phyloP scores from a whole-genome alignment of 2,888 invertebrate genomes.

The Tipula unca region DNA sequence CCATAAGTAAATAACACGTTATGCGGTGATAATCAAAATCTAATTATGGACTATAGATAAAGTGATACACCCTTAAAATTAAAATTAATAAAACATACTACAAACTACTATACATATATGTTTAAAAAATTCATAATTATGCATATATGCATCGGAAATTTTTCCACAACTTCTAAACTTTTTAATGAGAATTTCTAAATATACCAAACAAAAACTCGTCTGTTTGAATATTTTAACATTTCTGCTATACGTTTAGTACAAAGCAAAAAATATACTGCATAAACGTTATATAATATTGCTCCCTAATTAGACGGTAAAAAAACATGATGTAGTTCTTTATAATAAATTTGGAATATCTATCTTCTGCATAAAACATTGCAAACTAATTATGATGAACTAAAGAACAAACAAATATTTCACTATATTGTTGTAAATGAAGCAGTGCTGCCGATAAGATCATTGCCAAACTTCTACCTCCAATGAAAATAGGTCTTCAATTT shows the following conservation, averaged over 20 bases:
- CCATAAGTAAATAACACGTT: too few species aligned
- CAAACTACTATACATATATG: slow-evolving; percentile 14
- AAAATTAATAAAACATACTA: too few species aligned
- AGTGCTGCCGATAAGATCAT: too few species aligned
- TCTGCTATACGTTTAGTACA: background rate
- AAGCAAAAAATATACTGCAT: background rate
- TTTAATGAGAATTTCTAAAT: background rate
- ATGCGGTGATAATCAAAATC: too few species aligned
- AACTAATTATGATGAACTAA: background rate
- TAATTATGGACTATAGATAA: too few species aligned
- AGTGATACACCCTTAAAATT: too few species aligned
- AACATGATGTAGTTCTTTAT: background rate
- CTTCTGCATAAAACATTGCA: background rate
- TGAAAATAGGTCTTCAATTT: too few species aligned
- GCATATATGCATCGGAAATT: background rate
- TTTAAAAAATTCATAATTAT: background rate
- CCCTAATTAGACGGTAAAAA: background rate
- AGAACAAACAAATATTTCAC: background rate
- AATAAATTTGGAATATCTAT: background rate
- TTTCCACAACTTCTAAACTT: background rate
- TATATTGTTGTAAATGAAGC: background rate
- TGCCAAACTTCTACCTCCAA: too few species aligned
- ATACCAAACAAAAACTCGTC: background rate
- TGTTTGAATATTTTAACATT: background rate
- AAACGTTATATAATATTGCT: background rate